Percentiles rank a stretch among this genome's conserved stretches.
Conservation (phyloP, 1,140 invertebrate species). For the Vanessa tameamea region DNA sequence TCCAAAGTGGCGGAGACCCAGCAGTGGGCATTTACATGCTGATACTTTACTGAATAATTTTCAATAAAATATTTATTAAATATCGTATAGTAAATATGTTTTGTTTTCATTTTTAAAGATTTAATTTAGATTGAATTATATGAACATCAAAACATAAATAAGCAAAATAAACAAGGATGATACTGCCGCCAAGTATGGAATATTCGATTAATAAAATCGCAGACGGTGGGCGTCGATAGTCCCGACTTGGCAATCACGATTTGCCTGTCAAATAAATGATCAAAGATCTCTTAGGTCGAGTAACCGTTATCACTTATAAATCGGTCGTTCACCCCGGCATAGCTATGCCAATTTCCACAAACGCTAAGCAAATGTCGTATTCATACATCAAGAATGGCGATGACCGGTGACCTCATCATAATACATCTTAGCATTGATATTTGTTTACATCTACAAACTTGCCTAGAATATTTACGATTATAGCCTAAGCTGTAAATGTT, state of each 20-base stretch:
- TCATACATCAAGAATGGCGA: not conserved
- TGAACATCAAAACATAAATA: no score
- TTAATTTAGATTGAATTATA: no score
- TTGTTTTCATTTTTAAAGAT: no score
- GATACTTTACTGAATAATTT: no score
- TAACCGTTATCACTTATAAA: constrained; percentile 45
- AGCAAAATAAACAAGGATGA: no score
- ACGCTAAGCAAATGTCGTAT: constrained; percentile 46
- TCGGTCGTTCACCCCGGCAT: constrained; percentile 49
- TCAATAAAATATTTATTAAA: no score
- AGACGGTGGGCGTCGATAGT: constrained; percentile 35
- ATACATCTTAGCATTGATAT: constrained; percentile 4
- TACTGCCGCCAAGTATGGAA: not conserved
- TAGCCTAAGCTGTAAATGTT: not conserved
- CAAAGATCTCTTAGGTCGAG: constrained; percentile 51
- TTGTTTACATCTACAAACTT: constrained; percentile 7
- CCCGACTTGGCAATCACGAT: constrained; percentile 42
- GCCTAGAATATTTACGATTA: not conserved
- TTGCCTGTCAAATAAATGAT: constrained; percentile 49
- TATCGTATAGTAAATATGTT: no score
- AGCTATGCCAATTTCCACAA: constrained; percentile 43
- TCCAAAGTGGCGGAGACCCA: no score
- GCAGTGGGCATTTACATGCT: no score
- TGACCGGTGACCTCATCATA: constrained; percentile 28
- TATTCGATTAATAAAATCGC: constrained; percentile 31